Evolutionary conservation across 2,113 vertebrate genomes (phyloP), one percentile per base, ranked within the genome.

Genomic region (Forbesichthys papilliferus): DNA sequence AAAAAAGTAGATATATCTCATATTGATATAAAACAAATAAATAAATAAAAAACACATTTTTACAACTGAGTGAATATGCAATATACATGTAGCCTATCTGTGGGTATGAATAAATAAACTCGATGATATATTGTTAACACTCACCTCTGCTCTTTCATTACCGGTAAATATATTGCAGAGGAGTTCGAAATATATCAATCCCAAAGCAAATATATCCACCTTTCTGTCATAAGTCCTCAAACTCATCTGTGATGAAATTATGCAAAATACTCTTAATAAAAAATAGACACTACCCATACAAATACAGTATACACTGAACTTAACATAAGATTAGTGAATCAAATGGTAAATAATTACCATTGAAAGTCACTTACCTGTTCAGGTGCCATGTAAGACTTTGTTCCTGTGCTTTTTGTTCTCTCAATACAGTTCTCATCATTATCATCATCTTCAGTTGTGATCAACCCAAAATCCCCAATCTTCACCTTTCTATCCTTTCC

Each of bases 381-480:
- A 3, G 92, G 92, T 5, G 90, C 90, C 92, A 93, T 93, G 76
- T 92, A 93, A 0, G 36, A 46, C 0, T 66, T 75, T 0, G 92
- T 92, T 9, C 63, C 88, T 79, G 54, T 78, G 53, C 54, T 0
- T 68, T 4, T 71, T 0, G 92, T 94, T 76, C 92, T 88, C 4
- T 86, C 82, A 4, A 68, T 3, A 16, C 64, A 14, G 61, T 68
- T 84, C 3, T 79, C 78, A 42, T 70, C 77, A 1, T 62, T 11
- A 11, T 79, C 73, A 48, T 71, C 61, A 0, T 61, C 33, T 68
- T 81, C 75, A 33, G 73, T 77, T 49, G 94, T 94, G 68, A 90
- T 94, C 34, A 98, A 92, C 63, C 96, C 95, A 0, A 98, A 96
- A 86, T 98, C 96, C 4, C 94, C 95, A 42, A 98, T 96, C 91